Evolutionary conservation across 2,797 vertebrate species (phyloP), one percentile per base, ranked within the genome.

Genomic region (Hemibagrus guttatus): DNA sequence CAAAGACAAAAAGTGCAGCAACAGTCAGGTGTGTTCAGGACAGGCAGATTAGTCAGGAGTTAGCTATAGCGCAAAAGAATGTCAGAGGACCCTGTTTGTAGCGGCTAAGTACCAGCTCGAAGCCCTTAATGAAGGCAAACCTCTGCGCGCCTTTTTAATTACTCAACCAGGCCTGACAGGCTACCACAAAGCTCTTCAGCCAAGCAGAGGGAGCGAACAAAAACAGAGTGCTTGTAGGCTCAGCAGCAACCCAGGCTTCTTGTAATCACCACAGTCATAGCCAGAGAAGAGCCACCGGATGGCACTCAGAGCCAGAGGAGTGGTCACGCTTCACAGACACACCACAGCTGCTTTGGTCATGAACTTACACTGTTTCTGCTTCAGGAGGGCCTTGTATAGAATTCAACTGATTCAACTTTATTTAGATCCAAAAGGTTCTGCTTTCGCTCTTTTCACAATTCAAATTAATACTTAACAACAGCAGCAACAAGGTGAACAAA

Each of bases 101-200:
- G 78, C 68, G 83, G 85, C 69, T 76, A 85, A 87, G 85, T 81
- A 89, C 81, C 84, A 66, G 61, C 86, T n/a, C 58, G 71, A 83
- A 84, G 89, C 88, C 91, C 89, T 93, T 93, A 93, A 95, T 92
- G 94, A 95, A 92, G 93, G 89, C 90, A 91, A 92, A 91, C 91
- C 91, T 91, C 90, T 74, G 92, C 92, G 94, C 92, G 94, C 93
- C 94, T 95, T 94, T 94, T 93, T 95, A 96, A 95, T 95, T 94
- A 95, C 95, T 93, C 94, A 93, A 86, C 93, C 93, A 95, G 95
- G 94, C 95, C 94, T 96, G 95, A 96, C 95, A 91, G 93, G 94
- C 93, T 86, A 31, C 89, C 92, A 93, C 91, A 94, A 93, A 95
- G 93, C 95, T 93, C 90, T 91, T 88, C 86, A 89, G 85, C 86